Base-by-base conservation (phyloP, 64 coral and sea anemone species). In the Cladopsammia gracilis region DNA sequence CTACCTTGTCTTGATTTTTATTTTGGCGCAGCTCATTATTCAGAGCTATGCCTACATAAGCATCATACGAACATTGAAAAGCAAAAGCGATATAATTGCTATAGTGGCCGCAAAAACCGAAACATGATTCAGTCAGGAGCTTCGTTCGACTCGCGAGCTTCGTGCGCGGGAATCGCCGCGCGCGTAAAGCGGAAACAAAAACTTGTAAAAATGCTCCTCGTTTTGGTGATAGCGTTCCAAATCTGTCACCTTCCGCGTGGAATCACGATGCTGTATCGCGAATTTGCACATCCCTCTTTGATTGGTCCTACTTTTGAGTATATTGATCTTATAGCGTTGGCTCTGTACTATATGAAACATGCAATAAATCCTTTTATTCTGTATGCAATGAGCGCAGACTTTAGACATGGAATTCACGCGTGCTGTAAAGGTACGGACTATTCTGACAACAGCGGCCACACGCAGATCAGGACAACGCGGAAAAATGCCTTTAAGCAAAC, bases 131-230 rank as follows among this genome's bases (percentile, higher is more conserved):
- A 64, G 20, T 64, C 43, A 22, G 58, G 62, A 1, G 62, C 44
- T 1, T 66, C 80, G 5, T 51, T 67, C 45, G 86, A 85, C 18
- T 77, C 92, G 6, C 19, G 74, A 10, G 62, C 47, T 24, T 45
- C 80, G 62, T 69, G 80, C 80, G 11, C 7, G 15, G 62, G 14
- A 50, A 66, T 64, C 14, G 89, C 82, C n/a, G 77, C 57, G 6
- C 81, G 94, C 5, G 51, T 95, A 5, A 88, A 72, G 49, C 51
- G 83, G 14, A 91, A 92, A 92, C 70, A 65, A 58, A 86, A 82
- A 58, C 62, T 96, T 9, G 84, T 96, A n/a, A 96, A 92, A 74
- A 96, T 96, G 94, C 65, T 96, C 10, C 78, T 96, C 12, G n/a
- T 87, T 62, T 77, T 96, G 64, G 91, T 96, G 51, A 16, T 65